These are phyloP conservation scores for Moxostoma hubbsi DNA, from an alignment of 2,797 vertebrate genomes.

Conservation along the genomic window DNA sequence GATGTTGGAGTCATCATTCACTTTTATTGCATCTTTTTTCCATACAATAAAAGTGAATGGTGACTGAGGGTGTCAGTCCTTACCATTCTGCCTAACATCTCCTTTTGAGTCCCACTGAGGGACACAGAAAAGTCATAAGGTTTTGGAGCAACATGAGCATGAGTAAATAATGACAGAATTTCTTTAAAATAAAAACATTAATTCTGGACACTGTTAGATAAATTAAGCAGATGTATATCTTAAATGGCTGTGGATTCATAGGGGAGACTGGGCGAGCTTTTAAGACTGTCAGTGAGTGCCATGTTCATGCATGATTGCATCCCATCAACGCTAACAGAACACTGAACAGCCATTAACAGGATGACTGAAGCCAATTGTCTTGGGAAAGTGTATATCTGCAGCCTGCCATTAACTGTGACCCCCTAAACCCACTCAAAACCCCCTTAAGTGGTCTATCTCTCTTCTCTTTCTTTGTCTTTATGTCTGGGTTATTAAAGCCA, in stretches of 20 bases:
- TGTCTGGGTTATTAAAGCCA: slow-evolving; percentile 10
- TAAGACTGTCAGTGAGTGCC: background rate
- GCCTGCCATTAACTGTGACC: slow-evolving; percentile 41
- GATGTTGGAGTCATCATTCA: too few species aligned
- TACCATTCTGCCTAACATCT: too few species aligned
- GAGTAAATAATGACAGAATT: too few species aligned
- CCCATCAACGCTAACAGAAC: slow-evolving; percentile 13
- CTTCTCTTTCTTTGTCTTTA: background rate
- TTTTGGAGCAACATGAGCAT: too few species aligned
- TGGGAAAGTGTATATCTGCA: slow-evolving; percentile 32
- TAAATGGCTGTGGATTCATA: background rate
- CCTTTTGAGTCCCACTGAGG: too few species aligned
- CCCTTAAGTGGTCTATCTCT: slow-evolving; percentile 28
- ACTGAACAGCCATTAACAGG: slow-evolving; percentile 50
- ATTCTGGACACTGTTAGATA: too few species aligned
- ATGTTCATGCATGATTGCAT: slow-evolving; percentile 11
- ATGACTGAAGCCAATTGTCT: slow-evolving; percentile 25
- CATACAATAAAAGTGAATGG: too few species aligned
- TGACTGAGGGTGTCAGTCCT: too few species aligned
- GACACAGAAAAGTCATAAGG: too few species aligned
- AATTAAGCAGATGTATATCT: slow-evolving; percentile 8
- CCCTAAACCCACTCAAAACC: slow-evolving; percentile 44
- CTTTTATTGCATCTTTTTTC: too few species aligned
- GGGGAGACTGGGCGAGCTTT: slow-evolving; percentile 7
- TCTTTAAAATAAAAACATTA: too few species aligned